Base-by-base conservation (phyloP, 2,113 vertebrate genomes). In the Corydoras sp. region DNA sequence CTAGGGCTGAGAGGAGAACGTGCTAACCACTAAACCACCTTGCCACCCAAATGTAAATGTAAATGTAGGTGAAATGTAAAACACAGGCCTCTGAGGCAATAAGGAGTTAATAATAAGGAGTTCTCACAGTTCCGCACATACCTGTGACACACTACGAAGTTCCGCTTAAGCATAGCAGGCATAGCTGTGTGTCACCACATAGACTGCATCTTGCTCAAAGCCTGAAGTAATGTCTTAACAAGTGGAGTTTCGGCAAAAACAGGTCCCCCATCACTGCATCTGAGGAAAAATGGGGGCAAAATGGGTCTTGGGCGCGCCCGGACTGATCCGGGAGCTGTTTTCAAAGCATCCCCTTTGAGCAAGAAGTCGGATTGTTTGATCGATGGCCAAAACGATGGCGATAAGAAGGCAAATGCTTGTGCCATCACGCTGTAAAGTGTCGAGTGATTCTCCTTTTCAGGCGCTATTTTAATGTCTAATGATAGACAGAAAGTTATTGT, bases 61-160 rank as follows among this genome's bases (percentile, higher is more conserved):
- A 24, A 24, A 24, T 24, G 18, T 24, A 24, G 18, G 18, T 80
- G 77, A 75, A 77, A 64, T 60, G 61, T n/a, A 29, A 29, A 58
- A 69, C 60, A 62, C 67, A 43, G 35, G 3, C 3, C 43, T 68
- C 29, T 10, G 55, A 49, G 67, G 69, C 53, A 43, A 43, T 53
- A 43, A 49, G 67, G 69, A 56, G 49, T 49, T 53, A 64, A 66
- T 43, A 67, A 70, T 24, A 24, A 24, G 18, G 18, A 56, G 80
- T 86, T 87, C 86, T 76, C 83, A 85, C 76, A 70, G 86, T 83
- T 83, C 83, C 81, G 80, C 73, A 80, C 85, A 87, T 88, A 69
- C 62, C 61, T 71, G 65, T 9, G 51, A 24, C 29, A 31, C 5
- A 11, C 35, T 61, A 51, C 63, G 29, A 68, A 74, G 18, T 76